A percentile compares a stretch with the other conserved stretches of the same genome.
These are phyloP conservation scores for Canis aureus DNA, from an alignment of 2,113 vertebrate species.

Conservation along the genomic window DNA sequence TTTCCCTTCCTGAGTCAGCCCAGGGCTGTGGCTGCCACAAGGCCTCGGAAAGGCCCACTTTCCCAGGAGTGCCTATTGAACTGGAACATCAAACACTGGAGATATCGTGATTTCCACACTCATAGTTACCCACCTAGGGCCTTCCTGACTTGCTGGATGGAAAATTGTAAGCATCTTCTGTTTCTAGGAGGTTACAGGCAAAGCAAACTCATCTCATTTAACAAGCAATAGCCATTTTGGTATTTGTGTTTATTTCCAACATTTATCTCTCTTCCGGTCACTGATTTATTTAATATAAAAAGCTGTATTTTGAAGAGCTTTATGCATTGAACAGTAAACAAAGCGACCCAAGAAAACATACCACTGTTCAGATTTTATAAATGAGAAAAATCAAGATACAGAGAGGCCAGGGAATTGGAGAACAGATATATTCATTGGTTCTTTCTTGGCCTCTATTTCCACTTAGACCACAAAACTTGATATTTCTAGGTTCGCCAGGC, in stretches of 20 bases:
- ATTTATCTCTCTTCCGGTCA: not conserved
- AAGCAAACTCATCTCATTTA: not conserved
- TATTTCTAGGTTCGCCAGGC: not conserved
- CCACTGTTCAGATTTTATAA: slow-evolving; percentile 11
- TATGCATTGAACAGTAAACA: not conserved
- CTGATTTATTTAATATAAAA: not conserved
- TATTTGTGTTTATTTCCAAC: not conserved
- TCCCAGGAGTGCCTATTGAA: not conserved
- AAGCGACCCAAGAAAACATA: not conserved
- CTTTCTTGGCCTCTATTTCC: not conserved
- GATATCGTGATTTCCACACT: not conserved
- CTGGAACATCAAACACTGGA: not conserved
- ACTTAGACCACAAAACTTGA: not conserved
- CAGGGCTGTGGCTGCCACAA: not conserved
- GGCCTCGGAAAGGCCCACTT: not conserved
- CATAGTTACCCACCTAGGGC: not conserved
- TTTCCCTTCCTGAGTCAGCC: not conserved
- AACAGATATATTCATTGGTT: not conserved
- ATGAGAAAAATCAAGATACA: not conserved
- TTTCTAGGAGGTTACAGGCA: not conserved
- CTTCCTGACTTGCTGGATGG: not conserved
- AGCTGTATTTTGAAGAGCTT: slow-evolving; percentile 19
- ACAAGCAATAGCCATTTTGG: not conserved
- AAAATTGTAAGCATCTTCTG: not conserved
- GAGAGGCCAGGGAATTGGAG: not conserved